Evolutionary conservation across 2,797 vertebrate species (phyloP), one percentile per base, ranked within the genome.

Genomic region (Mionectes olivaceus): DNA sequence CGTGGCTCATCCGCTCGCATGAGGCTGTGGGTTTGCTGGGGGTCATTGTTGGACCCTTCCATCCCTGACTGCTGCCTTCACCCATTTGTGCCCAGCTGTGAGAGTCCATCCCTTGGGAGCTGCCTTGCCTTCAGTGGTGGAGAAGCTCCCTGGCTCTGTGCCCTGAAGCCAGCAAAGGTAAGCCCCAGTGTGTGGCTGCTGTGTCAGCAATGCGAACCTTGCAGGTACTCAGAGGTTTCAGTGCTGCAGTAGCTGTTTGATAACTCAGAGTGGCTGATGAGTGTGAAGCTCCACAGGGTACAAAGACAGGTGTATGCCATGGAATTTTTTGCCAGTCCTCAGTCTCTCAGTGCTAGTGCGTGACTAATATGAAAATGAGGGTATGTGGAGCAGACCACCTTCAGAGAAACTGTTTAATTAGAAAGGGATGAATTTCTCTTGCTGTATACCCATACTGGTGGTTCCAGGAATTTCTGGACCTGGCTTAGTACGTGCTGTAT

Each of bases 1-100:
- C 17, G 4, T 2, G 1, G 7, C n/a, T 43, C 4, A 10, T 25
- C 1, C 5, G 1, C 5, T 52, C 6, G 17, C 3, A 3, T 11
- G 27, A 52, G 50, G 50, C 50, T 52, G 17, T 30, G 28, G 27
- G 27, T 30, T 52, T 52, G 16, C 14, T 49, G 49, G 49, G 30
- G 39, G 3, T 30, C 59, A 24, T 3, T 3, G 2, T 11, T 7
- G 6, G 35, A 19, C 17, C 6, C 23, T 56, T 16, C 7, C 4
- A 46, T 9, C 28, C 59, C 44, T 59, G 22, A 24, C 16, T 55
- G 11, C 7, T 37, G 9, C 4, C 13, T 18, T 55, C 19, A 35
- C 28, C 2, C 5, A 39, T n/a, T 24, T 33, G 11, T 46, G 5
- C 10, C 28, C 1, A 1, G 5, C 3, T 21, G 49, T 1, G 12